These are phyloP conservation scores for Sympetrum striolatum DNA, from an alignment of 2,888 invertebrate genomes.

Conservation along the genomic window DNA sequence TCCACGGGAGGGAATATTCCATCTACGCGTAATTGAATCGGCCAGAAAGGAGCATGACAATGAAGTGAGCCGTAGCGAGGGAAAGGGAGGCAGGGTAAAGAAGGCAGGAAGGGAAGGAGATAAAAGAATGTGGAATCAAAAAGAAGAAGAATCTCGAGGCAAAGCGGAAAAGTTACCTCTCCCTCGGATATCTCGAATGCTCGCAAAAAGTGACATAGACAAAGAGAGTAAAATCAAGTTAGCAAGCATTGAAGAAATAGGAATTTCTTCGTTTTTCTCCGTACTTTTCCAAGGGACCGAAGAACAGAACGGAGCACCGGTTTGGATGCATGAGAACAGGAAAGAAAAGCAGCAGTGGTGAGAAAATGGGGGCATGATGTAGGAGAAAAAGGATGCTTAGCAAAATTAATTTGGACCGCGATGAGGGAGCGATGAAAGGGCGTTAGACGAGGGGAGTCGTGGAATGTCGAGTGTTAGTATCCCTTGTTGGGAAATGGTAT, in stretches of 20 bases:
- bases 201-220: not conserved
- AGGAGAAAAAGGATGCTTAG: not conserved
- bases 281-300: no score
- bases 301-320: no score
- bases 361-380: not conserved
- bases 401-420: not conserved
- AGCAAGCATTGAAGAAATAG: not conserved
- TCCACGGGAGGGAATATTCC: not conserved
- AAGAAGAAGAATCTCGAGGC: not conserved
- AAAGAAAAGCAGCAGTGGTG: not conserved
- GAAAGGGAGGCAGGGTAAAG: not conserved
- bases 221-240: not conserved
- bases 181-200: not conserved
- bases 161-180: not conserved
- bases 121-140: not conserved
- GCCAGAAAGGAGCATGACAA: not conserved
- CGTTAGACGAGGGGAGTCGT: not conserved
- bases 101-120: not conserved
- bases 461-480: not conserved
- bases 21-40: not conserved
- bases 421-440: not conserved
- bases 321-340: not conserved
- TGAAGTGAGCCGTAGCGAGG: not conserved
- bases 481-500: not conserved
- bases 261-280: not conserved